Base-by-base conservation (phyloP, 2,888 invertebrate species). In the Brachylomia viminalis region DNA sequence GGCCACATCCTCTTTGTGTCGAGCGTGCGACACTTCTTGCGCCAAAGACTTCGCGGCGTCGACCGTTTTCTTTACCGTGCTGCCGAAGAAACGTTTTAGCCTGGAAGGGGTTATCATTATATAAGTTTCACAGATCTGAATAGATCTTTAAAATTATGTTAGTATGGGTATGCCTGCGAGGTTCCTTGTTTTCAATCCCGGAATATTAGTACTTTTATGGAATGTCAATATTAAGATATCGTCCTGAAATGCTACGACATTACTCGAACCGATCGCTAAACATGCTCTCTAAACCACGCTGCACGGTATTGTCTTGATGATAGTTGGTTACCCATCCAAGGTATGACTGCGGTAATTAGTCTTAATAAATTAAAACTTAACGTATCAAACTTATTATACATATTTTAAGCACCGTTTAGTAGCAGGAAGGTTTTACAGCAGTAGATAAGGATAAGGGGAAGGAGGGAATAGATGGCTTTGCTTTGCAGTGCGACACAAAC, bases 11-110 rank as follows among this genome's bases (percentile, higher is more conserved):
- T 98, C 98, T 88, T 98, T 98, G 89, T 98, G 98, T 0, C 98
- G 95, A n/a, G 98, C 98, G 93, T 98, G 98, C 0, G 98, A 98
- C 23, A 98, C 98, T 90, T 98, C 98, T 79, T 98, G 98, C 0
- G 99, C 99, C 27, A 99, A 97, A 0, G 98, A 98, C 93, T 98
- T 98, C 0, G 99, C 99, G 90, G 98, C 99, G 91, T 98, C 98
- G 90, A 99, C 98, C 0, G 99, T 99, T 91, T 98, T 98, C 91
- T 98, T 98, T 56, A 99, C 98, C 0, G 99, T 99, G 33, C 98
- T 98, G 4, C 99, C 99, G 88, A 99, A 97, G 94, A 98, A 98
- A 38, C 98, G 97, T 94, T 98, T 98, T 59, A 98, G 94, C 90
- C 97, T 98, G 72, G 1, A 61, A 62, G 10, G 3, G 33, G 42